A percentile compares a stretch with the other conserved stretches of the same genome.
Evolutionary conservation across 2,888 invertebrate genomes (phyloP).

Genomic region (Dasypolia templi): DNA sequence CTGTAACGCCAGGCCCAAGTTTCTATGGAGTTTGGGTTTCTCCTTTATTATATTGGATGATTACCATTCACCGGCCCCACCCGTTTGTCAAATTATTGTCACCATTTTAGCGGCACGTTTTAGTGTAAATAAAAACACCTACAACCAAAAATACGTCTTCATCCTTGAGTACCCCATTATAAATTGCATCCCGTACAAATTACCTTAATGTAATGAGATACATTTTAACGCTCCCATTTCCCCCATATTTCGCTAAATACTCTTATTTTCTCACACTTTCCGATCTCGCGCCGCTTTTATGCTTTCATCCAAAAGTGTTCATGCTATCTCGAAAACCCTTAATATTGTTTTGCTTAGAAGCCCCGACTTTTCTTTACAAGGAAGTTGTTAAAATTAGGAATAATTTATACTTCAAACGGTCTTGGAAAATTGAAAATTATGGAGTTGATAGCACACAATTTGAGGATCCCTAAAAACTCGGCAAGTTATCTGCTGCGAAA

Average conservation of each 20-base stretch:
- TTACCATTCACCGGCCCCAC: no score
- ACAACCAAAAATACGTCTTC: constrained; percentile 11
- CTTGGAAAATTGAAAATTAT: constrained; percentile 63
- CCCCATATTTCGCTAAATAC: constrained; percentile 43
- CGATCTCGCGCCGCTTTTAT: constrained; percentile 36
- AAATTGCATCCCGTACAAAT: constrained; percentile 50
- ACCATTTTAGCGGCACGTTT: no score
- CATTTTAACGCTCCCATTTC: constrained; percentile 49
- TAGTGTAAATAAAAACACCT: constrained; percentile 15
- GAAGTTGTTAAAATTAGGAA: constrained; percentile 60
- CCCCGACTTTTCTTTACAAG: constrained; percentile 44
- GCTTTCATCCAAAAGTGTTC: constrained; percentile 46
- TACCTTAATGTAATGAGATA: constrained; percentile 55
- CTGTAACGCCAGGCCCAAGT: no score
- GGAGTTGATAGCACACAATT: constrained; percentile 60
- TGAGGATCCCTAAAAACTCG: constrained; percentile 45
- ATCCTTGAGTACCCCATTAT: constrained; percentile 32
- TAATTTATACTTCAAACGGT: constrained; percentile 64
- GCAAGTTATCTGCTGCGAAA: constrained; percentile 34
- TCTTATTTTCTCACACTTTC: constrained; percentile 36
- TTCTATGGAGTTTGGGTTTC: no score
- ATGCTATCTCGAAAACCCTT: constrained; percentile 45
- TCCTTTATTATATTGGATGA: no score
- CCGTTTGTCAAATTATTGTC: no score
- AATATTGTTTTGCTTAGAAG: constrained; percentile 53